phyloP scores from a whole-genome alignment of 2,797 vertebrate species.

The Sebastes cheni region DNA sequence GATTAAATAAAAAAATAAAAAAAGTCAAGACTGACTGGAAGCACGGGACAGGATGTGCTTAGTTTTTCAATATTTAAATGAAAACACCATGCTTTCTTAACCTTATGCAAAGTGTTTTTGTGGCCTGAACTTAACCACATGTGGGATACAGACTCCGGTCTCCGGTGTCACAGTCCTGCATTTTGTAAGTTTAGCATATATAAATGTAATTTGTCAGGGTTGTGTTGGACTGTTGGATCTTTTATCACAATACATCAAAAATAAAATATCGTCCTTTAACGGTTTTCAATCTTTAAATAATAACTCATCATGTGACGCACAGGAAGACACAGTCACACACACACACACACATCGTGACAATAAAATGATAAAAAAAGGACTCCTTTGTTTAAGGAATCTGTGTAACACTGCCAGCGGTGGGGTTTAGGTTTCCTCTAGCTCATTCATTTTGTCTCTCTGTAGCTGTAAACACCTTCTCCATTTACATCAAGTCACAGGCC shows the following conservation, averaged over 20 bases:
- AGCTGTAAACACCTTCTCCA: slow-evolving; percentile 64
- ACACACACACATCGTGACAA: slow-evolving; percentile 28
- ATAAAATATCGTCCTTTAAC: background rate
- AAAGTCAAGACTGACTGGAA: background rate
- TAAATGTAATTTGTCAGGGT: background rate
- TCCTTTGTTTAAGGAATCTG: slow-evolving; percentile 40
- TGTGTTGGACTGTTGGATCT: background rate
- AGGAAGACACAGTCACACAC: background rate
- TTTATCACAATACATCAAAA: background rate
- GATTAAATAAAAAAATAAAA: background rate
- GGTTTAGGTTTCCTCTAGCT: slow-evolving; percentile 42
- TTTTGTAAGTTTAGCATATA: background rate
- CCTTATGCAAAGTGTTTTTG: background rate
- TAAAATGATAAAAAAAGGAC: slow-evolving; percentile 39
- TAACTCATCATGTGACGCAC: background rate
- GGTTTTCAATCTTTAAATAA: background rate
- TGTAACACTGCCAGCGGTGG: slow-evolving; percentile 23
- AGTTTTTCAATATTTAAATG: background rate
- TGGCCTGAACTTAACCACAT: background rate
- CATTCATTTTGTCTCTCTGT: slow-evolving; percentile 55
- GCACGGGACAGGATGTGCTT: background rate
- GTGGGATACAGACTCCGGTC: background rate
- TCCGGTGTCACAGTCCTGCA: background rate
- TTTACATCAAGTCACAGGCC: slow-evolving; percentile 43
- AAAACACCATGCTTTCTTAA: background rate